Conservation (phyloP, 2,888 invertebrate genomes). For the Nineta flava region DNA sequence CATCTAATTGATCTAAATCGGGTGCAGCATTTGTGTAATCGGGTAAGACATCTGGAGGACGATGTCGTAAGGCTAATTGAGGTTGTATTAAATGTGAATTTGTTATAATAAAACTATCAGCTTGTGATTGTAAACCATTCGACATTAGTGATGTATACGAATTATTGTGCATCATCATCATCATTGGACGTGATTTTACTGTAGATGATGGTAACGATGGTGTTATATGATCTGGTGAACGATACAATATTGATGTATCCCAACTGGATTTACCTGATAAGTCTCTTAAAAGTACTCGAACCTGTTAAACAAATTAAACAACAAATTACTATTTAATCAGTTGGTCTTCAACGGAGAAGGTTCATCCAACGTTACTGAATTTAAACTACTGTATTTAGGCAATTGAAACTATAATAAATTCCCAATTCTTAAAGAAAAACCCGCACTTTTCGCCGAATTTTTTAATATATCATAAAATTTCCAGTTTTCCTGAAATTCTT, state of each 20-base stretch:
- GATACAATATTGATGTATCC: slow-evolving; percentile 85
- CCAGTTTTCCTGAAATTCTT: no score
- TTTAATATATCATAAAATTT: no score
- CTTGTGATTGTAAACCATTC: background rate
- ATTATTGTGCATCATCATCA: no score
- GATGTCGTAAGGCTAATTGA: slow-evolving; percentile 50
- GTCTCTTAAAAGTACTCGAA: slow-evolving; percentile 75
- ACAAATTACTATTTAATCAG: background rate
- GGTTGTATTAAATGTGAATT: slow-evolving; percentile 28
- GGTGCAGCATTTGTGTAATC: slow-evolving; percentile 66
- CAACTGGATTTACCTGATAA: slow-evolving; percentile 89
- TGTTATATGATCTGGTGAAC: slow-evolving; percentile 39
- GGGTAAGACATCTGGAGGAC: slow-evolving; percentile 62
- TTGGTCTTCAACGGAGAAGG: no score
- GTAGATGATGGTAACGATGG: background rate
- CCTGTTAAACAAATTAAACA: slow-evolving; percentile 19
- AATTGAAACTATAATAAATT: slow-evolving; percentile 18
- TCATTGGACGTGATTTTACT: background rate
- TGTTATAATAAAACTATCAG: slow-evolving; percentile 5
- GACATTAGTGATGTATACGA: background rate
- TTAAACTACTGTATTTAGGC: background rate
- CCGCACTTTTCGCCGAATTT: no score
- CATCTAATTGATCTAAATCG: slow-evolving; percentile 83
- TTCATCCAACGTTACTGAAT: no score
- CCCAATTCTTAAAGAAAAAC: no score